Conservation (phyloP, 2,888 invertebrate genomes). For the Andricus quercusramuli region DNA sequence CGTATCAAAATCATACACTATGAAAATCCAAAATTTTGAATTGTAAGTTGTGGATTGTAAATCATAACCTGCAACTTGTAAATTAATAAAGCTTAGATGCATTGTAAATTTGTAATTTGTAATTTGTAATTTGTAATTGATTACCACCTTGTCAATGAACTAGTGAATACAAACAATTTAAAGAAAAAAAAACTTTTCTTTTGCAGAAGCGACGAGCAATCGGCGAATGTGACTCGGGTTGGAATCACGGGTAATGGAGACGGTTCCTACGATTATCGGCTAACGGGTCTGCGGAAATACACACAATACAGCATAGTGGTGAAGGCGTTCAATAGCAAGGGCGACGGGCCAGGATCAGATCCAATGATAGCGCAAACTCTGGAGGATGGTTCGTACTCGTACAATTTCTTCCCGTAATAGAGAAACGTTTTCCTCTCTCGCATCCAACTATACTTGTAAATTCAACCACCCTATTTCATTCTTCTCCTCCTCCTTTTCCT, state of each 20-base stretch:
- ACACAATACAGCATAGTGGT: slow-evolving; percentile 91
- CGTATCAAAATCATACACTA: too few relatives aligned
- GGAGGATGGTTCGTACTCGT: slow-evolving; percentile 86
- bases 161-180: too few relatives aligned
- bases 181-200: background rate
- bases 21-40: too few relatives aligned
- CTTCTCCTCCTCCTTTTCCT: background rate
- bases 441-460: slow-evolving; percentile 33
- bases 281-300: slow-evolving; percentile 87
- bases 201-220: slow-evolving; percentile 69
- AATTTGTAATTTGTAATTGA: too few relatives aligned
- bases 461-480: slow-evolving; percentile 25
- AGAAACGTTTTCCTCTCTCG: slow-evolving; percentile 37
- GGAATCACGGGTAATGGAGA: slow-evolving; percentile 79
- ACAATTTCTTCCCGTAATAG: slow-evolving; percentile 32
- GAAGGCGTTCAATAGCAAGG: slow-evolving; percentile 92
- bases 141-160: too few relatives aligned
- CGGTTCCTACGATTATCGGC: slow-evolving; percentile 79
- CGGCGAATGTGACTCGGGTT: slow-evolving; percentile 71
- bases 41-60: too few relatives aligned
- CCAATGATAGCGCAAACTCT: slow-evolving; percentile 89
- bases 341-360: slow-evolving; percentile 91
- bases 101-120: too few relatives aligned
- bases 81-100: too few relatives aligned
- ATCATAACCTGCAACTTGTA: too few relatives aligned